Evolutionary conservation across 2,113 vertebrate genomes (phyloP), one percentile per base, ranked within the genome.

Genomic region (Mustela lutreola): DNA sequence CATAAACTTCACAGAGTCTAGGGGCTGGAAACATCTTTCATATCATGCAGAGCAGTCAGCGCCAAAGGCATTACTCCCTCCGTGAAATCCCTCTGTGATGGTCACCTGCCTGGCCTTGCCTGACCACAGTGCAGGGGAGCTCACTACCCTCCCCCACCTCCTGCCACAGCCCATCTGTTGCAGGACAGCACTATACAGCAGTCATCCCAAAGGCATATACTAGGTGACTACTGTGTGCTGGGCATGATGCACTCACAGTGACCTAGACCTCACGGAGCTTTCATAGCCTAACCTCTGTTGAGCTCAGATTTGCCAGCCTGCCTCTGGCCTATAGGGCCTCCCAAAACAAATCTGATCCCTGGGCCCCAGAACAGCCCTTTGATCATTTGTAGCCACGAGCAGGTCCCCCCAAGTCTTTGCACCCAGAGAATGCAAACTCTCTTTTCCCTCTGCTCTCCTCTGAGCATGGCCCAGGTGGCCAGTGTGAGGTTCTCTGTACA

Each of bases 1-100:
- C 92, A 93, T 79, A 83, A 83, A 81, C 88, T 80, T 75, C 50
- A 45, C 60, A 42, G 94, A 90, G 81, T 67, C 58, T 1, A 70
- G 65, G 91, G 88, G 50, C 67, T 60, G 39, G 65, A 10, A 48
- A 78, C 33, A 62, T 63, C 86, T 93, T 65, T 70, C 50, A 62
- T 39, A 26, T 19, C 53, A 39, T 33, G 56, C 82, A 39, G 39
- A 62, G 80, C 33, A 60, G 71, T 71, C 36, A 16, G 88, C 65
- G 53, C 18, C 42, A 21, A n/a, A 87, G 62, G 42, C 21, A 24
- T 31, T 42, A 14, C 31, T 75, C 58, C 16, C 45, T 95, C 65
- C 19, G 22, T 88, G 62, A 91, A 45, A 56, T 36, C 65, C 26
- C 65, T 87, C 50, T 14, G 14, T 33, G 7, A 4, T 1, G 58